Conservation (phyloP, 2,113 vertebrate genomes). For the Andinoacara biseriatus region DNA sequence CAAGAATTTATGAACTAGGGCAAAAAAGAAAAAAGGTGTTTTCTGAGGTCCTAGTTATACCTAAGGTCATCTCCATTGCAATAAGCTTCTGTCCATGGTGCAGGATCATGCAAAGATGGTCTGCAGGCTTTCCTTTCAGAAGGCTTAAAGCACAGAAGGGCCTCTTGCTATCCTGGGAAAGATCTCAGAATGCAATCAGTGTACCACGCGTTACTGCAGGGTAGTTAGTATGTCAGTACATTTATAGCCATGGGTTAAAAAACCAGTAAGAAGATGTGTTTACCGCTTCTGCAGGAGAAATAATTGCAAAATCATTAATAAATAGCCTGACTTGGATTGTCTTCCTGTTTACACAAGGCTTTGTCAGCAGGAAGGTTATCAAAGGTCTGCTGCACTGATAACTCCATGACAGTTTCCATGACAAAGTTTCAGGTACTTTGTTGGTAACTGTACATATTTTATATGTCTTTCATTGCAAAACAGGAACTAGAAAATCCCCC, state of each 20-base stretch:
- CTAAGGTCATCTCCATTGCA: not conserved
- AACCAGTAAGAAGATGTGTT: not conserved
- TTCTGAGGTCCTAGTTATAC: not conserved
- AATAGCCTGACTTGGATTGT: not conserved
- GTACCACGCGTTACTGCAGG: not conserved
- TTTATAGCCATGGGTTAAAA: not conserved
- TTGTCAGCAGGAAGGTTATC: not conserved
- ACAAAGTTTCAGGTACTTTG: not conserved
- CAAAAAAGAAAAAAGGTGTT: not conserved
- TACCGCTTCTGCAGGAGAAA: not conserved
- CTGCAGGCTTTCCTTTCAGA: no score
- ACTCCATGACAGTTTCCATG: not conserved
- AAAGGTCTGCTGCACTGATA: not conserved
- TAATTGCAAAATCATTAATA: not conserved
- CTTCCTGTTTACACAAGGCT: not conserved
- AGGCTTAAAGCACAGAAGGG: not conserved
- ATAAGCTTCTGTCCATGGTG: not conserved
- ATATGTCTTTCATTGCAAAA: not conserved
- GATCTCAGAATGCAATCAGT: not conserved
- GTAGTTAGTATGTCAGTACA: not conserved
- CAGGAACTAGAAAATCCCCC: not conserved
- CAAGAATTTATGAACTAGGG: not conserved
- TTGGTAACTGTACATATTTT: conserved; percentile 2
- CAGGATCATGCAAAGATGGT: not conserved
- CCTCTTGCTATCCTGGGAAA: not conserved